phyloP scores from a whole-genome alignment of 2,888 invertebrate species.

The Lapara coniferarum region DNA sequence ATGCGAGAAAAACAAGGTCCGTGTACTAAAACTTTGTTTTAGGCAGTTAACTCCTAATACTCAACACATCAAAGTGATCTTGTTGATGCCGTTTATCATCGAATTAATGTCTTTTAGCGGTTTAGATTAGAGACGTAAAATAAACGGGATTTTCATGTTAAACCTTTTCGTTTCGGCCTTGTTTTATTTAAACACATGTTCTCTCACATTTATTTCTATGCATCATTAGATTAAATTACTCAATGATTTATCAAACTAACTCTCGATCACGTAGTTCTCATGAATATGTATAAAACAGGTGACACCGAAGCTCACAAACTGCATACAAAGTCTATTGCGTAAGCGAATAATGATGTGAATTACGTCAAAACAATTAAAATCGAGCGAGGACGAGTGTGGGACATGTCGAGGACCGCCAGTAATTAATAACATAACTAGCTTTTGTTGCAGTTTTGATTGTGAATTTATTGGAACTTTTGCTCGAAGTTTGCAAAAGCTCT shows the following conservation, averaged over 20 bases:
- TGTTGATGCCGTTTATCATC: no score
- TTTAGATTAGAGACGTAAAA: no score
- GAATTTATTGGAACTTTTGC: background rate
- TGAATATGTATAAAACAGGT: constrained; percentile 19
- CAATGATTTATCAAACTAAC: background rate
- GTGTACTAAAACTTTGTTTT: background rate
- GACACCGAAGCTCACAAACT: constrained; percentile 14
- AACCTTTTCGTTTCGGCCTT: no score
- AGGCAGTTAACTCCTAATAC: background rate
- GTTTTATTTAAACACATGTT: no score
- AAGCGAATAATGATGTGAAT: constrained; percentile 6
- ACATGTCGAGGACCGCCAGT: constrained; percentile 1
- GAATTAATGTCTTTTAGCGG: no score
- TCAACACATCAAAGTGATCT: no score
- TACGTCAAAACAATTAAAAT: constrained; percentile 17
- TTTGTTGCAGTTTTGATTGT: background rate
- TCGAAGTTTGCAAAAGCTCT: no score
- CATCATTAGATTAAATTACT: background rate
- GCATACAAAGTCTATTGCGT: constrained; percentile 13
- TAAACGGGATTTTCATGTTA: no score
- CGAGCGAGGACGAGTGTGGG: constrained; percentile 1
- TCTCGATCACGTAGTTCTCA: background rate
- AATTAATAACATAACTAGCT: background rate
- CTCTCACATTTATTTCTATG: no score
- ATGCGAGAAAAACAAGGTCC: background rate